Conservation (phyloP, 2,113 vertebrate genomes). For the Eclectus roratus region DNA sequence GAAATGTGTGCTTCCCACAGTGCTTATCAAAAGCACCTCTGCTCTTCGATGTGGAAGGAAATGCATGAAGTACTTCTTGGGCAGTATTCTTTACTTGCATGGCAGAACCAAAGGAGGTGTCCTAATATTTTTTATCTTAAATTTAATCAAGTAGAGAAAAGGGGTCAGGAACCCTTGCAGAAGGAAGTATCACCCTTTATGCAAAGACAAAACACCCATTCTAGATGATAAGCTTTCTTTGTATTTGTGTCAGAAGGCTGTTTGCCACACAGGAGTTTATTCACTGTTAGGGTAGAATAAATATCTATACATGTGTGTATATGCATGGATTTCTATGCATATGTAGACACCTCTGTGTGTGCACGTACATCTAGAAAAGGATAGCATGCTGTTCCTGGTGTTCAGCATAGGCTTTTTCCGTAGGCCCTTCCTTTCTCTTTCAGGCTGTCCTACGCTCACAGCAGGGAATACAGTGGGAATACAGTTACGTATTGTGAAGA, state of each 20-base stretch:
- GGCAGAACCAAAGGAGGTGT: background rate
- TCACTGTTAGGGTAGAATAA: background rate
- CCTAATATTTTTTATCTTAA: background rate
- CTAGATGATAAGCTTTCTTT: background rate
- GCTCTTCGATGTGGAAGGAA: background rate
- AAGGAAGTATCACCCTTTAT: background rate
- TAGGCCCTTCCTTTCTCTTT: background rate
- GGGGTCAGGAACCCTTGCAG: background rate
- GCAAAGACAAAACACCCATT: background rate
- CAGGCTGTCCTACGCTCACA: background rate
- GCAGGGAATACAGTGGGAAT: background rate
- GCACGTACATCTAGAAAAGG: background rate
- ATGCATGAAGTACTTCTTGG: background rate
- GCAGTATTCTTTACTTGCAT: background rate
- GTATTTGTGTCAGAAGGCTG: background rate
- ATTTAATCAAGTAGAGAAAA: background rate
- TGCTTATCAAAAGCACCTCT: background rate
- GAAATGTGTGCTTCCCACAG: background rate
- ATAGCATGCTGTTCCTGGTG: background rate
- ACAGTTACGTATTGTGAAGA: background rate
- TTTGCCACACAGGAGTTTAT: background rate
- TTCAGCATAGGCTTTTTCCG: background rate
- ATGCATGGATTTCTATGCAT: background rate
- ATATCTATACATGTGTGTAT: background rate
- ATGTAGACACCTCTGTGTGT: background rate